These are phyloP conservation scores for Ictalurus furcatus DNA, from an alignment of 2,113 vertebrate species.

Conservation along the genomic window DNA sequence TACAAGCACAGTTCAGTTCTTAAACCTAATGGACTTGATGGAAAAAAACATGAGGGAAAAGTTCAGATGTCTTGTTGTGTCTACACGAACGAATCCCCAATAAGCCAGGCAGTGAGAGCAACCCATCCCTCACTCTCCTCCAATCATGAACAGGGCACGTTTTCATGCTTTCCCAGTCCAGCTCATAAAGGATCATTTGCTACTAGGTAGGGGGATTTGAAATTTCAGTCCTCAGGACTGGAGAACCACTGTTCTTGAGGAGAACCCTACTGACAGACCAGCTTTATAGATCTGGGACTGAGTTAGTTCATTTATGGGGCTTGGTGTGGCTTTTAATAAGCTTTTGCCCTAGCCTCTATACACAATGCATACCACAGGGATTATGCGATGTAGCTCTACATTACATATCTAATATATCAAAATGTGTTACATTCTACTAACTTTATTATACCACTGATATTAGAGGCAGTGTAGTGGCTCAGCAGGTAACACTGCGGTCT, in stretches of 20 bases:
- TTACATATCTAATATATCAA: background rate
- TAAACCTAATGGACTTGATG: background rate
- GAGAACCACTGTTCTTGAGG: background rate
- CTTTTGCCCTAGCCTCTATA: background rate
- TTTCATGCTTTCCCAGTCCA: background rate
- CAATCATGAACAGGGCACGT: background rate
- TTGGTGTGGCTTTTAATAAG: background rate
- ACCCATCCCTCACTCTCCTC: background rate
- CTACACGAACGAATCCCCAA: background rate
- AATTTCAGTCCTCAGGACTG: background rate
- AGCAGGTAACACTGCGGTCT: background rate
- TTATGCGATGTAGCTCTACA: background rate
- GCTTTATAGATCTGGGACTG: background rate
- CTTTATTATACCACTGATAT: background rate
- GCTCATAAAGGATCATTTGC: background rate
- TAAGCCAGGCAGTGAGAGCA: background rate
- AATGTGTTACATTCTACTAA: background rate
- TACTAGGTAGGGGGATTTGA: background rate
- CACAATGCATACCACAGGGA: background rate
- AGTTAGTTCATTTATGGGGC: background rate
- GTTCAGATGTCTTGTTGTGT: slow-evolving; percentile 20
- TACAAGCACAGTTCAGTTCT: background rate
- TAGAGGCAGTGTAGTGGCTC: background rate
- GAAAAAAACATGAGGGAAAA: slow-evolving; percentile 24
- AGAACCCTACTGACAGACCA: background rate